These are phyloP conservation scores for Aspidapion aeneum DNA, from an alignment of 2,888 invertebrate species.

Conservation along the genomic window DNA sequence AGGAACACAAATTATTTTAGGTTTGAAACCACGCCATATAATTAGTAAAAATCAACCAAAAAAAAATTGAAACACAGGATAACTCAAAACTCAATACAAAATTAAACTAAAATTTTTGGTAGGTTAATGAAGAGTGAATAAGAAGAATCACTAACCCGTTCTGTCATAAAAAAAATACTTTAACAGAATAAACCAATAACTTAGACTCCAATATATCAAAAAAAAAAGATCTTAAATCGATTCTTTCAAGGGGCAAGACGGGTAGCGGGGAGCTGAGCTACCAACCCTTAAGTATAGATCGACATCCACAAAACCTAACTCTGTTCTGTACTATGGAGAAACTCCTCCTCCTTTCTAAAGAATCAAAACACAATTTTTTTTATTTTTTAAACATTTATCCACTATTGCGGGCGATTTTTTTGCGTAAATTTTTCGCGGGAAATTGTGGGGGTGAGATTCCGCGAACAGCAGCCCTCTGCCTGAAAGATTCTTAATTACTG, in stretches of 20 bases:
- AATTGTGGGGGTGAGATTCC: background rate
- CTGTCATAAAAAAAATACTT: too few species aligned
- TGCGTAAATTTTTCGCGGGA: background rate
- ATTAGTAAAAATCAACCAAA: too few species aligned
- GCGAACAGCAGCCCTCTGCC: background rate
- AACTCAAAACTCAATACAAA: too few species aligned
- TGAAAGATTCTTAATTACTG: background rate
- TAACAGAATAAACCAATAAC: too few species aligned
- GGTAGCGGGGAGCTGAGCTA: background rate
- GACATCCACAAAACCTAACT: background rate
- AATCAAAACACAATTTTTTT: background rate
- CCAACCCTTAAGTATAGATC: background rate
- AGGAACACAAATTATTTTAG: too few species aligned
- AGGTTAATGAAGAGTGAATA: too few species aligned
- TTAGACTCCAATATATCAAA: too few species aligned
- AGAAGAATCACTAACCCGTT: too few species aligned
- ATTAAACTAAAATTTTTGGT: too few species aligned
- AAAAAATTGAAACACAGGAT: too few species aligned
- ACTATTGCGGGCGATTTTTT: background rate
- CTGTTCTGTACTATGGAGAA: background rate
- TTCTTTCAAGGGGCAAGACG: background rate
- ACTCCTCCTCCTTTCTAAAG: background rate
- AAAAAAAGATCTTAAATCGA: too few species aligned
- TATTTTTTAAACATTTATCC: background rate
- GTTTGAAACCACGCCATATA: too few species aligned